phyloP scores from a whole-genome alignment of 1,140 invertebrate species.

The Adelges cooleyi region DNA sequence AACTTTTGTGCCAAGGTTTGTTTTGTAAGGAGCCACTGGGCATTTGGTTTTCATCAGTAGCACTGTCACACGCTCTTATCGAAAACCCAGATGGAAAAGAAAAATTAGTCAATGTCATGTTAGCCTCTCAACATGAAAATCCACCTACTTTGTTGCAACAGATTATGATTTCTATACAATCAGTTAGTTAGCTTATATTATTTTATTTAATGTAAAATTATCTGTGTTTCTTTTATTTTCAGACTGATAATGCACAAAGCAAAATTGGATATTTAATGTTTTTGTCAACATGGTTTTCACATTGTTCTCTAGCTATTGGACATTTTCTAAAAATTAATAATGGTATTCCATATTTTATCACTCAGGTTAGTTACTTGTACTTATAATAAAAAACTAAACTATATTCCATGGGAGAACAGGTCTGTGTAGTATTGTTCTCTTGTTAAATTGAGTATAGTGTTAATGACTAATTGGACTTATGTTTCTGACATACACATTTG shows the following conservation, averaged over 20 bases:
- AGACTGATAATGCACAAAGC: slow-evolving; percentile 70
- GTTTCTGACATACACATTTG: too few relatives aligned
- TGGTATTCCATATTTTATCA: slow-evolving; percentile 73
- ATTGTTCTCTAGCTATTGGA: slow-evolving; percentile 72
- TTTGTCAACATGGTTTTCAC: slow-evolving; percentile 74
- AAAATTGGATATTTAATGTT: slow-evolving; percentile 87
- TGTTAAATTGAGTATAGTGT: too few relatives aligned
- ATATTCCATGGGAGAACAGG: neutral
- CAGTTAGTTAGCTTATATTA: slow-evolving; percentile 40
- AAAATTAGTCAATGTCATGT: slow-evolving; percentile 78
- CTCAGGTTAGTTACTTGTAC: slow-evolving; percentile 46
- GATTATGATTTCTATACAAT: slow-evolving; percentile 77
- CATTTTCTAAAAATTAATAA: slow-evolving; percentile 73
- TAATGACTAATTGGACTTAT: too few relatives aligned
- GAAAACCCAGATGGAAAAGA: slow-evolving; percentile 85
- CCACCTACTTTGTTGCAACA: slow-evolving; percentile 78
- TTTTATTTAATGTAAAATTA: neutral
- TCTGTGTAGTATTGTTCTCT: neutral
- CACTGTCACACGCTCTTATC: slow-evolving; percentile 79
- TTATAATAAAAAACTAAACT: neutral
- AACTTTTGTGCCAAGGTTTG: slow-evolving; percentile 86
- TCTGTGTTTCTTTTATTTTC: slow-evolving; percentile 30
- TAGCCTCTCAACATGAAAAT: slow-evolving; percentile 74
- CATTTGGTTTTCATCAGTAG: slow-evolving; percentile 94
- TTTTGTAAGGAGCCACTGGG: slow-evolving; percentile 84